phyloP scores from a whole-genome alignment of 1,140 invertebrate genomes.

The Drosophila pectinifera region DNA sequence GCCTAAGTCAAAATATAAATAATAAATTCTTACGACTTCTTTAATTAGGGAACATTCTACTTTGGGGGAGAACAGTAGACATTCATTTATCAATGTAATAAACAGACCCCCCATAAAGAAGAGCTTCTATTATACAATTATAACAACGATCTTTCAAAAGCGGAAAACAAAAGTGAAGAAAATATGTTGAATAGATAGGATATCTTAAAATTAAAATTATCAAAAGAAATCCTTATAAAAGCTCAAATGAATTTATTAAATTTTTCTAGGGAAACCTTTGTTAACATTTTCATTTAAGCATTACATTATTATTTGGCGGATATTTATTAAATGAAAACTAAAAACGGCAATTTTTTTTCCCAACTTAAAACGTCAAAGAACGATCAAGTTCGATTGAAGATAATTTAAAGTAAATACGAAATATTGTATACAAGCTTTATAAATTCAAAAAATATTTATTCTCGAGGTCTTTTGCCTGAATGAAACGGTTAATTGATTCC shows the following conservation, averaged over 20 bases:
- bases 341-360: background rate
- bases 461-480: background rate
- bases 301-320: background rate
- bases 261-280: no score
- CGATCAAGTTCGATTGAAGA: background rate
- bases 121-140: background rate
- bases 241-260: no score
- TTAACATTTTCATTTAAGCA: background rate
- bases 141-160: no score
- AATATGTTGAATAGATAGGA: no score
- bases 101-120: slow-evolving; percentile 16
- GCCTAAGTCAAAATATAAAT: no score
- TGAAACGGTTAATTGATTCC: background rate
- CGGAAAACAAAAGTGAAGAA: no score
- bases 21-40: background rate
- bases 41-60: background rate
- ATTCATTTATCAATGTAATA: background rate
- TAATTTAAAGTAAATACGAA: background rate
- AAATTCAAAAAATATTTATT: background rate
- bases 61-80: no score
- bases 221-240: no score
- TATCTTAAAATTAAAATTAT: no score
- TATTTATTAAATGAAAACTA: no score
- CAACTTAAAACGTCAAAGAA: background rate
- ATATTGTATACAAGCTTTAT: background rate